Evolutionary conservation across 1,140 invertebrate species (phyloP), one percentile per base, ranked within the genome.

Genomic region (Drosophila yakuba): DNA sequence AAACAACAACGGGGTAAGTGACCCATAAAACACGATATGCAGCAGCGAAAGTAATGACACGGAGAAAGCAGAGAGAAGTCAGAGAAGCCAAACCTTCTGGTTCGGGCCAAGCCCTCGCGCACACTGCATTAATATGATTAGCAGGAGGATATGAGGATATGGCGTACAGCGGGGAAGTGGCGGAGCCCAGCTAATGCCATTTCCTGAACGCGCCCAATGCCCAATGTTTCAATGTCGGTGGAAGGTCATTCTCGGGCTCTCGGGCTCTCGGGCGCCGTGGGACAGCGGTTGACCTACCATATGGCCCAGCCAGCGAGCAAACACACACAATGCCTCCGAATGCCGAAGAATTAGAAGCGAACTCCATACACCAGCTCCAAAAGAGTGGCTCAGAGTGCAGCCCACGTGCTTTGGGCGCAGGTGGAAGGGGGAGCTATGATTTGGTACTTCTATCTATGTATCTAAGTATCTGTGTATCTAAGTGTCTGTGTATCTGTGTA

Each of bases 101-200:
- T 83, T 78, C 47, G 74, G 35, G 84, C 83, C 83, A 78, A 81
- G 80, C 83, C 83, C 80, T 76, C 47, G 66, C 43, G 63, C 67
- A 58, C 66, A 79, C 72, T 86, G 83, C 83, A 88, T 88, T 86
- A 86, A 86, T 86, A 83, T 86, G 83, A 86, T 86, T 86, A 88
- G 84, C 83, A 80, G 84, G 20, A 59, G 78, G 78, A 58, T 50
- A 71, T 45, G 43, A 77, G 67, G 20, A 20, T 20, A 20, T 25
- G 7, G n/a, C n/a, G n/a, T 4, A 12, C 17, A 28, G 11, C 15
- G 15, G 11, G 10, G 10, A 20, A 6, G 20, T 20, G 20, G 25
- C 17, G 17, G 43, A 77, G 67, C 78, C 73, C 8, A 77, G 57
- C 78, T 79, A 77, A 89, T 80, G 83, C 79, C 84, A 89, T 86